phyloP scores from a whole-genome alignment of 2,797 vertebrate genomes.

The Danio choprae region DNA sequence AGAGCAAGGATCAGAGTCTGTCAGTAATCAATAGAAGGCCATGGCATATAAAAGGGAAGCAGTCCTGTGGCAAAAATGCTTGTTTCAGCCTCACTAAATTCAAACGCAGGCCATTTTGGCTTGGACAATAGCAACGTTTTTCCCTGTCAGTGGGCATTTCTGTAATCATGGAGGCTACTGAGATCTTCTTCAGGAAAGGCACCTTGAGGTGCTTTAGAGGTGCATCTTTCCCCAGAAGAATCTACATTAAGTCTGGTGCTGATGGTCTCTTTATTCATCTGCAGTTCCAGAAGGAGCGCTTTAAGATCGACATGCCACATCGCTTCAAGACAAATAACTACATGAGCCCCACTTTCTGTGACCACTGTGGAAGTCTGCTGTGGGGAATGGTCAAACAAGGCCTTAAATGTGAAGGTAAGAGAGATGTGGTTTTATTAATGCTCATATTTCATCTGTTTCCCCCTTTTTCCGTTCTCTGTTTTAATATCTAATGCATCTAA shows the following conservation, averaged over 20 bases:
- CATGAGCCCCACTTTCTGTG: conserved; percentile 97
- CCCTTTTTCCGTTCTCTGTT: neutral
- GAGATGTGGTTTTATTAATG: neutral
- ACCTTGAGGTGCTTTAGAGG: conserved; percentile 1
- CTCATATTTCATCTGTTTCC: neutral
- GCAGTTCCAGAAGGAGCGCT: conserved; percentile 98
- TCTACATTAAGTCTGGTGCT: neutral
- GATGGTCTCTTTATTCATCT: conserved; percentile 42
- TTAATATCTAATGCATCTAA: conserved; percentile 2
- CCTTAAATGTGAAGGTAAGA: conserved; percentile 94
- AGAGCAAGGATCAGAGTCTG: conserved; percentile 54
- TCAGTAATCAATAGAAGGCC: conserved; percentile 31
- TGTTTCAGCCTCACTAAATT: neutral
- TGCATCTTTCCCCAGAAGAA: neutral
- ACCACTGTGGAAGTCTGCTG: conserved; percentile 96
- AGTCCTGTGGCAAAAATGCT: neutral
- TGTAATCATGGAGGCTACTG: neutral
- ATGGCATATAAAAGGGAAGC: neutral
- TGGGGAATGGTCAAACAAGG: conserved; percentile 96
- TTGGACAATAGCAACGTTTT: neutral
- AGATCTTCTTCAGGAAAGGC: neutral
- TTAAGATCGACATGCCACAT: conserved; percentile 98
- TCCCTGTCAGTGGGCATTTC: neutral
- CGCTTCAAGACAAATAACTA: conserved; percentile 94
- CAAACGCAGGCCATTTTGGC: neutral